phyloP scores from a whole-genome alignment of 1,140 invertebrate species.

The Lordiphosa clarofinis region DNA sequence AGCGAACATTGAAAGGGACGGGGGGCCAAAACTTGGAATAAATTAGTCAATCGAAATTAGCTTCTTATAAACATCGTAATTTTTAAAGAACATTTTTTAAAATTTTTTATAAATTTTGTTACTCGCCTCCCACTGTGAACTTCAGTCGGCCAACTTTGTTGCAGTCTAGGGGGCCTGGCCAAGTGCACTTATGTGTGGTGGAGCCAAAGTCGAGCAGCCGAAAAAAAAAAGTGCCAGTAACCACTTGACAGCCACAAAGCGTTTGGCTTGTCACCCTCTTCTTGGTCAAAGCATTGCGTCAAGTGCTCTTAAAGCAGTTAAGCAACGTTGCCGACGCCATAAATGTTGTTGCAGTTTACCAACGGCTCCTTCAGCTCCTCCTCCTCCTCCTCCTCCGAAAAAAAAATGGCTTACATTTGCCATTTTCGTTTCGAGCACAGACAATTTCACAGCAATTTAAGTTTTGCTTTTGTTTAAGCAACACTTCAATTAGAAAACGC shows the following conservation, averaged over 20 bases:
- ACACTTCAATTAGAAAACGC: slow-evolving; percentile 72
- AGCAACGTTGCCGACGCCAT: slow-evolving; percentile 68
- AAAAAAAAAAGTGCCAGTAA: slow-evolving; percentile 10
- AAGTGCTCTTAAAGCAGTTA: slow-evolving; percentile 68
- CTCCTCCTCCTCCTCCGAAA: not conserved
- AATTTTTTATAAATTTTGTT: too few species aligned
- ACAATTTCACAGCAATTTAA: slow-evolving; percentile 75
- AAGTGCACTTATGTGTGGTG: slow-evolving; percentile 68
- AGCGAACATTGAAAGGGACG: slow-evolving; percentile 43
- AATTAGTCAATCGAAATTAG: too few species aligned
- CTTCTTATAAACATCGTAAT: too few species aligned
- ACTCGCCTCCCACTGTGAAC: not conserved
- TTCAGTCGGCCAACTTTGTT: slow-evolving; percentile 37
- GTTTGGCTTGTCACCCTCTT: slow-evolving; percentile 68
- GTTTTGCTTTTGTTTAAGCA: slow-evolving; percentile 76
- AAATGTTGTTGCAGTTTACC: slow-evolving; percentile 63
- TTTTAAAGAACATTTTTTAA: too few species aligned
- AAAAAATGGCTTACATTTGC: slow-evolving; percentile 52
- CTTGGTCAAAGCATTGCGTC: slow-evolving; percentile 73
- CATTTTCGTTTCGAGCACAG: slow-evolving; percentile 36
- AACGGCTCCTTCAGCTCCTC: slow-evolving; percentile 10
- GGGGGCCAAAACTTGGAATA: too few species aligned
- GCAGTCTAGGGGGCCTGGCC: slow-evolving; percentile 31
- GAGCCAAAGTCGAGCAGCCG: slow-evolving; percentile 42
- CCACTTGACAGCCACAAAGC: slow-evolving; percentile 73